These are phyloP conservation scores for Eumacrocentrus americanus DNA, from an alignment of 2,888 invertebrate genomes.

Conservation along the genomic window DNA sequence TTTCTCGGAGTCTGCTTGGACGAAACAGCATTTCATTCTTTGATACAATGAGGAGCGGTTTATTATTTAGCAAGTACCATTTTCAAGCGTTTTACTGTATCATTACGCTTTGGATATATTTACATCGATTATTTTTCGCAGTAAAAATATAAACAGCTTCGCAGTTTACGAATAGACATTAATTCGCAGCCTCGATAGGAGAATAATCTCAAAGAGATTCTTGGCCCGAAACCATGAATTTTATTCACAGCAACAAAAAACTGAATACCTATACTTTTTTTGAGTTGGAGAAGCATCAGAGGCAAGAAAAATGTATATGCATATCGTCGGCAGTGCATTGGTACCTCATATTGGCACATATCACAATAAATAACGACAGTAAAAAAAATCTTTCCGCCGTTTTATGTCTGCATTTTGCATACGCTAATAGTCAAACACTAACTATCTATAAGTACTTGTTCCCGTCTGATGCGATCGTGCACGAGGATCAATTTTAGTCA, in stretches of 20 bases:
- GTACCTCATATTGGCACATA: slow-evolving; percentile 46
- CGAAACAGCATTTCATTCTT: no score
- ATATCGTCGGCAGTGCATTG: slow-evolving; percentile 25
- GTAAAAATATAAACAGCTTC: slow-evolving; percentile 46
- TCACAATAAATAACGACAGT: slow-evolving; percentile 43
- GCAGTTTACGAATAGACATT: slow-evolving; percentile 19
- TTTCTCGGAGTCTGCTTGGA: background rate
- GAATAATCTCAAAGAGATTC: slow-evolving; percentile 28
- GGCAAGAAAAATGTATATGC: slow-evolving; percentile 4
- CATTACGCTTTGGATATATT: slow-evolving; percentile 35
- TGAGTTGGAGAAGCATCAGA: slow-evolving; percentile 10
- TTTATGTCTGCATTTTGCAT: slow-evolving; percentile 19
- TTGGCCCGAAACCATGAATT: slow-evolving; percentile 24
- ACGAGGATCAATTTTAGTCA: slow-evolving; percentile 1
- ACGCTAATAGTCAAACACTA: slow-evolving; percentile 9
- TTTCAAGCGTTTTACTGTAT: no score
- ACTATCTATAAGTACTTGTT: slow-evolving; percentile 38
- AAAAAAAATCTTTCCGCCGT: slow-evolving; percentile 29
- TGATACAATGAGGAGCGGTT: no score
- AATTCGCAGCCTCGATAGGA: background rate
- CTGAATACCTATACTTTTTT: no score
- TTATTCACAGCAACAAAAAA: no score
- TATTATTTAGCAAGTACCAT: no score
- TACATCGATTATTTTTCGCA: slow-evolving; percentile 37
- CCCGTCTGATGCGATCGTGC: slow-evolving; percentile 35